Base-by-base conservation (phyloP, 2,113 vertebrate species). In the Tetraodon nigroviridis region DNA sequence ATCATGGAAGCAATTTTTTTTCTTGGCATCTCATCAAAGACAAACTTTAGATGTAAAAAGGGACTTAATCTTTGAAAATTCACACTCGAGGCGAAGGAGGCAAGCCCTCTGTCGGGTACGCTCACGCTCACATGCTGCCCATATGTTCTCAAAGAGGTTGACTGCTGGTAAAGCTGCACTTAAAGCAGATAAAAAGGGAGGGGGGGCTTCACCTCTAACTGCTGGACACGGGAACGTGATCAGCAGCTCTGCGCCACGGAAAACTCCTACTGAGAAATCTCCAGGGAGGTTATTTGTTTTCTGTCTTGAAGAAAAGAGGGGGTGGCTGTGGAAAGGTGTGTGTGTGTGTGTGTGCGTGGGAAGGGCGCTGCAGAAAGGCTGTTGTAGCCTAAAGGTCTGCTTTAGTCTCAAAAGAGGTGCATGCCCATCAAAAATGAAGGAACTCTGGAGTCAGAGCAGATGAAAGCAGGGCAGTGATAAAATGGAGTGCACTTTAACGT, bases 251-350 rank as follows among this genome's bases (percentile, higher is more conserved):
- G 45, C 53, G 4, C 52, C 18, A 3, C 69, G 32, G 45, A 64
- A 53, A 65, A 41, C 64, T 55, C 80, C 83, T 47, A 72, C 81
- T 78, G 85, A 64, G 78, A 64, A 61, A 67, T 47, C 65, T 48
- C 69, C 66, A 40, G 3, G 20, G 61, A 75, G 58, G 57, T 71
- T 77, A 49, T 76, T 69, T 73, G 72, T 64, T 70, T 70, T n/a
- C 58, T 64, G 46, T 56, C 78, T 65, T 32, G 6, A 41, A 40
- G 71, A 41, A 32, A 18, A 10, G 54, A 29, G n/a, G 24, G 11
- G 45, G 41, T 15, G 18, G 29, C 15, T 22, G 10, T 32, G 51
- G 4, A 11, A 5, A 37, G 47, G 42, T 12, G 24, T 37, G 47
- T 18, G 53, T 59, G 53, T 22, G 55, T 2, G 22, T n/a, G 50